phyloP scores from a whole-genome alignment of 2,888 invertebrate species.

The Lochmaea crataegi region DNA sequence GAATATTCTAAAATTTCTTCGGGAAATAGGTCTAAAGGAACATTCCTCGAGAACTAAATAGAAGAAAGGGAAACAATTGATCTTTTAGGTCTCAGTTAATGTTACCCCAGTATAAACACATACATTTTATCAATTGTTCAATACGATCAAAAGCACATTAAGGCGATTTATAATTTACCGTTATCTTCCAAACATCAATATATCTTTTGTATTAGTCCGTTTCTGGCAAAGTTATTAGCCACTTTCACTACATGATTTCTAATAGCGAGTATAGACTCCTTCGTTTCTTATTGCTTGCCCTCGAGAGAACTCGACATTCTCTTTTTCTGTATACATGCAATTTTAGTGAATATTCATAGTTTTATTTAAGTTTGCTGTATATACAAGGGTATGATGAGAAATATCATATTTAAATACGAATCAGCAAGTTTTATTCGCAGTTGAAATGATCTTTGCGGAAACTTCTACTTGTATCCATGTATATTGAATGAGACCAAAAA shows the following conservation, averaged over 20 bases:
- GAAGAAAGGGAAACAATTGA: too few relatives aligned
- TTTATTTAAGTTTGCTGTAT: not conserved
- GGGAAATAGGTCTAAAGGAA: too few relatives aligned
- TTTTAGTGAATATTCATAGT: not conserved
- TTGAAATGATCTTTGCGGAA: too few relatives aligned
- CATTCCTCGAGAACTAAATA: too few relatives aligned
- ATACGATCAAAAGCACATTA: not conserved
- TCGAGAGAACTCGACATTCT: constrained; percentile 27
- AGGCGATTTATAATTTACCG: not conserved
- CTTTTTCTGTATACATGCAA: constrained; percentile 5
- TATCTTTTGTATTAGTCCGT: constrained; percentile 8
- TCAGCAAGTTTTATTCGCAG: too few relatives aligned
- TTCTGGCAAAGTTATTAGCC: constrained; percentile 37
- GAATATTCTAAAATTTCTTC: too few relatives aligned
- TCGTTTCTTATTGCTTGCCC: constrained; percentile 30
- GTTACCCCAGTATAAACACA: too few relatives aligned
- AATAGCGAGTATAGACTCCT: constrained; percentile 49
- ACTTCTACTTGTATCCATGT: too few relatives aligned
- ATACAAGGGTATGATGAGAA: not conserved
- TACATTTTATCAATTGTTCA: not conserved
- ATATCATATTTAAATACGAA: too few relatives aligned
- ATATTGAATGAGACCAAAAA: too few relatives aligned
- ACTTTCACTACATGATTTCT: constrained; percentile 54
- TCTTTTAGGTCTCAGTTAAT: too few relatives aligned
- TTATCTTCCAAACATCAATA: not conserved